Base-by-base conservation (phyloP, 2,113 vertebrate species). In the Chaetops frenatus region DNA sequence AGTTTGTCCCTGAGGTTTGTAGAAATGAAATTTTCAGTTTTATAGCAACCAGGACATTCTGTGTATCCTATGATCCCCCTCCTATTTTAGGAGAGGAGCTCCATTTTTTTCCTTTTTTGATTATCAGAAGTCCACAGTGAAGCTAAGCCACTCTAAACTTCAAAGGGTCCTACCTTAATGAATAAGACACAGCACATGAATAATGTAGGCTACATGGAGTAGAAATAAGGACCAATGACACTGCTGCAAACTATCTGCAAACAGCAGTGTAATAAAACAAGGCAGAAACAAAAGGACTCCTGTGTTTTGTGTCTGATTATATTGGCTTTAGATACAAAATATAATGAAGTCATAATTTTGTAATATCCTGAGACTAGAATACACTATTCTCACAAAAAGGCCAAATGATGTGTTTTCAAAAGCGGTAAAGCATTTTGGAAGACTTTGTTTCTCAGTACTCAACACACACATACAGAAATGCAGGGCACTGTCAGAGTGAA, bases 1-100 rank as follows among this genome's bases (percentile, higher is more conserved):
- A 71, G 60, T 93, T 96, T 88, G 73, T 92, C 93, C 83, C 83
- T 51, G 72, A 95, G 85, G 62, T 88, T 3, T 70, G 38, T 29
- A 70, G 73, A 95, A 96, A 95, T 85, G 28, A 96, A 95, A 91
- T 90, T 91, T 91, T 94, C 40, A 35, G 12, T 92, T 95, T 96
- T 91, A 95, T 53, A 92, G 78, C 81, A 86, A 72, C 51, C 21
- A 65, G 65, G 33, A 38, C 33, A 62, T 81, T 91, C 50, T n/a
- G 29, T 13, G 33, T 62, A 77, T 64, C 50, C 57, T 62, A 9
- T 56, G 42, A 10, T 62, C 51, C 44, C 27, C 7, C 35, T 31
- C 54, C 33, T 64, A 88, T 83, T 91, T 88, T 23, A 54, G 33
- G 20, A 88, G 53, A 80, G 24, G 19, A n/a, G 50, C 17, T 86